Evolutionary conservation across 2,113 vertebrate genomes (phyloP).

Genomic region (Chaetodon trifascialis): DNA sequence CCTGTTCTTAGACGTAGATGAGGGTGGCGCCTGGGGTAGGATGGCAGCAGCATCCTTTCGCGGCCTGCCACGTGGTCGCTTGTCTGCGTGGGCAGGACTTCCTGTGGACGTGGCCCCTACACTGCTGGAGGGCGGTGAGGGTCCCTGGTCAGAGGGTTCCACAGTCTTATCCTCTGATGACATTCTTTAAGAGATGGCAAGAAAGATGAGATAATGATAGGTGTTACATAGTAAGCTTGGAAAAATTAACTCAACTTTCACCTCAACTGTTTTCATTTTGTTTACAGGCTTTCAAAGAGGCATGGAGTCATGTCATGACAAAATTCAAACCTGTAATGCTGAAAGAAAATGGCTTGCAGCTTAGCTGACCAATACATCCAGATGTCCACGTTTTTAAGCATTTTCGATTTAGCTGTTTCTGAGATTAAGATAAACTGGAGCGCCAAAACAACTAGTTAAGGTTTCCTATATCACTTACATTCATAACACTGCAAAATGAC

Average conservation of each 20-base stretch:
- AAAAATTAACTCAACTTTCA: not conserved
- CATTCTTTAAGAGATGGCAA: slow-evolving; percentile 85
- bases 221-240: not conserved
- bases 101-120: slow-evolving; percentile 90
- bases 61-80: slow-evolving; percentile 96
- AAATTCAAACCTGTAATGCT: not conserved
- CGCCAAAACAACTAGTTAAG: not conserved
- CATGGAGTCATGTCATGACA: not conserved
- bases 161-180: slow-evolving; percentile 97
- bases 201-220: not conserved
- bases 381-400: not conserved
- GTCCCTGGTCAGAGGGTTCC: slow-evolving; percentile 90
- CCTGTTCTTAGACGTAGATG: slow-evolving; percentile 90
- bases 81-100: slow-evolving; percentile 93
- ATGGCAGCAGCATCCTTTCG: slow-evolving; percentile 93
- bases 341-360: not conserved
- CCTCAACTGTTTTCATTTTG: slow-evolving; percentile 1
- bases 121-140: slow-evolving; percentile 89
- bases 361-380: not conserved
- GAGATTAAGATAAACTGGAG: not conserved
- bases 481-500: too few species aligned
- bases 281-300: not conserved
- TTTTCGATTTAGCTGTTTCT: not conserved
- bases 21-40: slow-evolving; percentile 69
- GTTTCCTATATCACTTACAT: not conserved